Conservation (phyloP, 2,888 invertebrate genomes). For the Mesorhabditis belari region DNA sequence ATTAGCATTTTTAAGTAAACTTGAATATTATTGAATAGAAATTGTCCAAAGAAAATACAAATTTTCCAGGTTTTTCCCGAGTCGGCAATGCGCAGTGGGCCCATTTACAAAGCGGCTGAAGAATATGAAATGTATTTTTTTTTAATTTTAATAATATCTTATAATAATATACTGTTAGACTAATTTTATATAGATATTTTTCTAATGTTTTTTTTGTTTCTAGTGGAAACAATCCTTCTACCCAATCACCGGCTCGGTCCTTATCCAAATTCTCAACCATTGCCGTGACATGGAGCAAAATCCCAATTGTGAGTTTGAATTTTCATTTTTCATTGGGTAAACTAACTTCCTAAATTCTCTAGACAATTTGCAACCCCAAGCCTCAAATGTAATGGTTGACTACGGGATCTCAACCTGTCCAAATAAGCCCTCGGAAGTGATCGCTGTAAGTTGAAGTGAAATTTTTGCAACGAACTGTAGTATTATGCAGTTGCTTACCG, state of each 20-base stretch:
- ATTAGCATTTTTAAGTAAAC: not conserved
- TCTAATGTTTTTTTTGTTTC: no score
- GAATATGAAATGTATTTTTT: constrained; percentile 38
- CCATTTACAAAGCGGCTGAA: constrained; percentile 41
- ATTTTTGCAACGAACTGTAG: no score
- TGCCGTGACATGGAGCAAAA: constrained; percentile 37
- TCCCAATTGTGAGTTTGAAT: constrained; percentile 7
- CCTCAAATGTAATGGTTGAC: constrained; percentile 30
- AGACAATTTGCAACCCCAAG: constrained; percentile 46
- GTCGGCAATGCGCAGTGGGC: constrained; percentile 44
- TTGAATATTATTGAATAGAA: not conserved
- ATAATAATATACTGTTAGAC: no score
- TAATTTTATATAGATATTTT: not conserved
- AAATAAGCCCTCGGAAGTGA: constrained; percentile 44
- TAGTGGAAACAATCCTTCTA: no score
- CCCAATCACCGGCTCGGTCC: constrained; percentile 40
- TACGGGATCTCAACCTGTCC: constrained; percentile 45
- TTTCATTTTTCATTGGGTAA: not conserved
- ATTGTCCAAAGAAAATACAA: not conserved
- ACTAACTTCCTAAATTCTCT: constrained; percentile 7
- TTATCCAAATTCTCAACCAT: constrained; percentile 39
- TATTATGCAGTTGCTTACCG: no score
- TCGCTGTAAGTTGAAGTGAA: no score
- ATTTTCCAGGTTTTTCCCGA: constrained; percentile 42
- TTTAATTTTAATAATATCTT: no score